Evolutionary conservation across 2,113 vertebrate genomes (phyloP).

Genomic region (Zapus hudsonius): DNA sequence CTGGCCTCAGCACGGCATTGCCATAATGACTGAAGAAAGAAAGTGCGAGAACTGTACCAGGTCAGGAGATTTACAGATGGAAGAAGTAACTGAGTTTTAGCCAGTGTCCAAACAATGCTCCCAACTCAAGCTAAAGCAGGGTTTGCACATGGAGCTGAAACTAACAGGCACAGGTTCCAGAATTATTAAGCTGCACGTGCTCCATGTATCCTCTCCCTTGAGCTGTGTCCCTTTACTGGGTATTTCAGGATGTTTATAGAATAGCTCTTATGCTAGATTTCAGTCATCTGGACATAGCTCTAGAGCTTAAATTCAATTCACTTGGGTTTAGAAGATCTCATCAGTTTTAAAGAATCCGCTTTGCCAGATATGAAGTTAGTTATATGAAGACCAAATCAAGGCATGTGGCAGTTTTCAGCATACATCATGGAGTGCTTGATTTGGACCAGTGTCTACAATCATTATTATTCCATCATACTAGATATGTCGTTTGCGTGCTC

Average conservation of each 20-base stretch:
- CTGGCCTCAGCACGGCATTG: slow-evolving; percentile 23
- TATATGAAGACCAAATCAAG: slow-evolving; percentile 7
- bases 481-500: not conserved
- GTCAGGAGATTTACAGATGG: slow-evolving; percentile 31
- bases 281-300: not conserved
- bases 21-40: not conserved
- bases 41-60: not conserved
- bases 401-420: not conserved
- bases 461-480: not conserved
- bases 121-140: not conserved
- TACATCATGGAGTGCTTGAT: not conserved
- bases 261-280: not conserved
- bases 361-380: not conserved
- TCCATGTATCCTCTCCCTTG: not conserved
- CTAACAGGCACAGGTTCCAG: not conserved
- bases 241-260: not conserved
- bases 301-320: slow-evolving; percentile 38
- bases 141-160: not conserved
- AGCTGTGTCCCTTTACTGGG: not conserved
- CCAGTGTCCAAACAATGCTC: not conserved
- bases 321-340: not conserved
- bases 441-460: not conserved
- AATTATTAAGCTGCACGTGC: not conserved
- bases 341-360: not conserved
- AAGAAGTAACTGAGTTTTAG: not conserved